Evolutionary conservation across 2,888 invertebrate genomes (phyloP).

Genomic region (Leptinotarsa haldemani): DNA sequence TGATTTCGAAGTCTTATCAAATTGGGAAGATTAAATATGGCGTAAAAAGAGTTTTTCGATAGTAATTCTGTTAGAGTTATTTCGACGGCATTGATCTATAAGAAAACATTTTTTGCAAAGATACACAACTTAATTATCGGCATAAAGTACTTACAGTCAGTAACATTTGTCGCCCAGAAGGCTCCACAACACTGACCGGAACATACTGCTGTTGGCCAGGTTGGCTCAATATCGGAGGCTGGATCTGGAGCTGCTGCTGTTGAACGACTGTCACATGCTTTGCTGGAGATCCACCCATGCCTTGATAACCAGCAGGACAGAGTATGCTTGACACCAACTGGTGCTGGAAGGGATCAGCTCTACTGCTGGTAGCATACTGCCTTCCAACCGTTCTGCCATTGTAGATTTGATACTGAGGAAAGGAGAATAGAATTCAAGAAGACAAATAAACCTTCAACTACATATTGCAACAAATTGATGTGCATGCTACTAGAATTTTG

Average conservation of each 20-base stretch:
- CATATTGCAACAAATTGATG: too few species aligned
- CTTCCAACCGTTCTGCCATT: conserved; percentile 77
- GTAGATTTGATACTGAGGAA: conserved; percentile 82
- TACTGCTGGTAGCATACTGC: conserved; percentile 72
- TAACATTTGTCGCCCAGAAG: conserved; percentile 83
- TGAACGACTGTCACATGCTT: conserved; percentile 78
- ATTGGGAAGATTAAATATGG: too few species aligned
- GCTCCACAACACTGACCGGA: conserved; percentile 93
- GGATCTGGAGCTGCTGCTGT: conserved; percentile 79
- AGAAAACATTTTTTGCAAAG: too few species aligned
- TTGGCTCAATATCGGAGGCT: conserved; percentile 84
- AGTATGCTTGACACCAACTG: conserved; percentile 94
- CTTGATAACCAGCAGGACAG: conserved; percentile 90
- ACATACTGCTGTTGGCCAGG: conserved; percentile 89
- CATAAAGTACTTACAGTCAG: conserved; percentile 70
- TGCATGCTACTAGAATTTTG: too few species aligned
- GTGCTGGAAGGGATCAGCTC: conserved; percentile 89
- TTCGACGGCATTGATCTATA: too few species aligned
- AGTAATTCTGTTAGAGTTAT: too few species aligned
- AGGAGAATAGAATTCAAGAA: neutral
- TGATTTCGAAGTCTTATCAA: too few species aligned
- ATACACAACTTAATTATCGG: too few species aligned
- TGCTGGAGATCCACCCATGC: conserved; percentile 75
- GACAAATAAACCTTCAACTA: too few species aligned
- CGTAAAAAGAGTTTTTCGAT: too few species aligned